Base-by-base conservation (phyloP, 1,140 invertebrate genomes). In the Charaxes varanes region DNA sequence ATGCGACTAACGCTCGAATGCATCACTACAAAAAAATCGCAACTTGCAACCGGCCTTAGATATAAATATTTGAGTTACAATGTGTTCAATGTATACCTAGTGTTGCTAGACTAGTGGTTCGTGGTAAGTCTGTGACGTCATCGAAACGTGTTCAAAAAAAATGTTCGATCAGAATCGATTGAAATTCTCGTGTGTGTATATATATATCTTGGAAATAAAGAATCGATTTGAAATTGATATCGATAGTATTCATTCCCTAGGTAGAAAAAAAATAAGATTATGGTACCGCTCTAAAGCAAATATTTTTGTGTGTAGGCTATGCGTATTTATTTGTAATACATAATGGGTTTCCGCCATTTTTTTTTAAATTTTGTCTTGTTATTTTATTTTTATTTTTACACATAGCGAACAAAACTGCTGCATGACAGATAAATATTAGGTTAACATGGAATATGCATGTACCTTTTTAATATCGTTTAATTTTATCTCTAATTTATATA, bases 41-140 rank as follows among this genome's bases (percentile, higher is more conserved):
- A n/a, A n/a, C n/a, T n/a, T n/a, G n/a, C n/a, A n/a, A n/a, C n/a
- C n/a, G n/a, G n/a, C n/a, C n/a, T n/a, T n/a, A n/a, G 28, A 18
- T 17, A 10, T 31, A 18, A 49, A 48, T 51, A 46, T 62, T 40
- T 37, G 62, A 67, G 62, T 72, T 71, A 53, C 55, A 62, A 73
- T 70, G 77, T 79, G 77, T 81, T 79, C 74, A 81, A 67, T 72
- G 62, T 76, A 72, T 61, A 61, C 59, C 59, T 78, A 81, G 73
- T 74, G 61, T 74, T 74, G 73, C 77, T 81, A 78, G 73, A 53
- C 23, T 77, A 71, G 62, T 47, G 23, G 28, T 56, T 54, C 33
- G 40, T 53, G 41, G 15, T 55, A 58, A 57, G 57, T 40, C 50
- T 50, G 56, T 55, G 52, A 56, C 51, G 42, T 61, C 61, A 54